Evolutionary conservation across 2,797 vertebrate species (phyloP), one percentile per base, ranked within the genome.

Genomic region (Cuniculus paca): DNA sequence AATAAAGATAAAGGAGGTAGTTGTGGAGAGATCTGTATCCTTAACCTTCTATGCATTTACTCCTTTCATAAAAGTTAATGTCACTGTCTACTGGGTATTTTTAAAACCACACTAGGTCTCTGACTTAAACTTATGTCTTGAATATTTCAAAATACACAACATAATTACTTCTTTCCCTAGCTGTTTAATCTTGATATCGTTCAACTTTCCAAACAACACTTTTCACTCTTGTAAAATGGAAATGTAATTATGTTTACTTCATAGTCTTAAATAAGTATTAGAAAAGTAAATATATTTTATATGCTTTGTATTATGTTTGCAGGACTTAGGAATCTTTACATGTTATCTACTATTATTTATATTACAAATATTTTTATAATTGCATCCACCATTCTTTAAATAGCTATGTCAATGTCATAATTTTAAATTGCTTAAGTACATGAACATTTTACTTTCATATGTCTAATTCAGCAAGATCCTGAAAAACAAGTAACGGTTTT

Each of bases 281-380:
- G 17, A 81, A 60, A 74, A 50, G 48, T 74, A 87, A 91, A 83
- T 48, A 50, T 3, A 70, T 8, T 61, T 88, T 16, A 92, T 61
- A 4, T 96, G 22, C 72, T 68, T 61, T 60, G 54, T 84, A 88
- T 90, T 58, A 72, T 87, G 9, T 81, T 82, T 81, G 45, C 8
- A 28, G 10, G 2, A 90, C 2, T 77, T 78, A 93, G 8, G 0
- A 72, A 8, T 79, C 19, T 85, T 88, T 77, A 90, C 87, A 65
- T 94, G 16, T 61, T 81, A n/a, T 68, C 20, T 36, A 61, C 48
- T 74, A 48, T 61, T 94, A 84, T 91, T 95, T 63, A 60, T 86
- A 50, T 11, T 42, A 86, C 1, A 88, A 75, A 72, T 80, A 91
- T 93, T 93, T 91, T 96, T 34, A 84, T 88, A 94, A 87, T 13